A percentile compares a stretch with the other conserved stretches of the same genome.
Conservation (phyloP, 2,797 vertebrate species). For the Loriculus beryllinus region DNA sequence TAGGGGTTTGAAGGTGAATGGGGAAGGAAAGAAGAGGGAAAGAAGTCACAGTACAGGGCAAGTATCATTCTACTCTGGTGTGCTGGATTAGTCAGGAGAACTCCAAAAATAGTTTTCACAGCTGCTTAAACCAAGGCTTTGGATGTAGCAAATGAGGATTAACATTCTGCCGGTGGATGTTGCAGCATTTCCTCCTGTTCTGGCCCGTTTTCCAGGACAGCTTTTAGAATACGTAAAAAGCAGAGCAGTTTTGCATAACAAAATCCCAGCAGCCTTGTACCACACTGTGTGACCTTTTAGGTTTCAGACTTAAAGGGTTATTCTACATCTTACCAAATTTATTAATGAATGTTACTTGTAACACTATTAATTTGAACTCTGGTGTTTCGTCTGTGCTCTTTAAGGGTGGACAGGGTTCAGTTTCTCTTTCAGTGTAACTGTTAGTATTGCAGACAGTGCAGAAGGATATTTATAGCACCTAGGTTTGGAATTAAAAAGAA, state of each 20-base stretch:
- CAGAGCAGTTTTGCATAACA: background rate
- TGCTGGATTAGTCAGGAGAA: constrained; percentile 26
- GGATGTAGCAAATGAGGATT: constrained; percentile 1
- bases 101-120: constrained; percentile 53
- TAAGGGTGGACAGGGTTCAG: background rate
- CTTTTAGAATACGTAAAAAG: background rate
- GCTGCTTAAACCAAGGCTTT: constrained; percentile 33
- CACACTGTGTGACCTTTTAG: background rate
- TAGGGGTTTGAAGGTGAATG: background rate
- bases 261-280: background rate
- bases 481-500: background rate
- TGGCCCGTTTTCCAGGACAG: background rate
- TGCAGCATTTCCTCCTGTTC: constrained; percentile 27
- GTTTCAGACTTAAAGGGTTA: background rate
- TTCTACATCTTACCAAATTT: background rate
- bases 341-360: background rate
- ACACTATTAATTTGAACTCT: background rate
- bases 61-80: background rate
- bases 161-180: constrained; percentile 12
- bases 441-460: background rate
- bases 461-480: background rate
- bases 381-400: background rate
- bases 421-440: background rate
- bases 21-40: background rate
- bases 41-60: background rate